phyloP scores from a whole-genome alignment of 2,113 vertebrate species.

The Dicrurus megarhynchus region DNA sequence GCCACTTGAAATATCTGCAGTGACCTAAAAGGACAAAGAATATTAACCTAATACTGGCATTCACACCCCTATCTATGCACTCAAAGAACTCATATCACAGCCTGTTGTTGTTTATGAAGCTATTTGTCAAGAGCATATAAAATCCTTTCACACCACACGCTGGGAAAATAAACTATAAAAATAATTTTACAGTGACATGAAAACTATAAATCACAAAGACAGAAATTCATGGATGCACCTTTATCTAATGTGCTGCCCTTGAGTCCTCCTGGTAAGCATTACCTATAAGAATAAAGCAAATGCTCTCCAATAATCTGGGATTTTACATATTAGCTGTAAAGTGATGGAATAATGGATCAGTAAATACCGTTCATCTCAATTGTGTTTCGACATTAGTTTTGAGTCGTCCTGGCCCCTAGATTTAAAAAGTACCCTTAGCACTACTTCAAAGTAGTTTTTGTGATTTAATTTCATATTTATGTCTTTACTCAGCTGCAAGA shows the following conservation, averaged over 20 bases:
- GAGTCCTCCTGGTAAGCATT: neutral
- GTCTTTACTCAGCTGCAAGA: constrained; percentile 45
- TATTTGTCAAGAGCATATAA: neutral
- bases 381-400: neutral
- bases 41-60: neutral
- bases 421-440: neutral
- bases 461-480: constrained; percentile 65
- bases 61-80: neutral
- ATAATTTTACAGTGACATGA: neutral
- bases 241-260: neutral
- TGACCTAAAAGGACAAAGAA: neutral
- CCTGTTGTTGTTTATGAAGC: neutral
- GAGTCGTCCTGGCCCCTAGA: neutral
- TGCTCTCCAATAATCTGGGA: neutral
- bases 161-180: neutral
- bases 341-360: neutral
- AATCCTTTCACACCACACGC: neutral
- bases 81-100: neutral
- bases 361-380: neutral
- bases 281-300: neutral
- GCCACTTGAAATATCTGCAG: neutral
- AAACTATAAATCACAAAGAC: neutral
- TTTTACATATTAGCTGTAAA: neutral
- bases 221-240: neutral
- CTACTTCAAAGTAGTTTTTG: neutral